Percentiles rank a stretch among this genome's conserved stretches.
These are phyloP conservation scores for Ophioderma brevispina DNA, from an alignment of 35 echinoderm and acorn worm genomes.

Conservation along the genomic window DNA sequence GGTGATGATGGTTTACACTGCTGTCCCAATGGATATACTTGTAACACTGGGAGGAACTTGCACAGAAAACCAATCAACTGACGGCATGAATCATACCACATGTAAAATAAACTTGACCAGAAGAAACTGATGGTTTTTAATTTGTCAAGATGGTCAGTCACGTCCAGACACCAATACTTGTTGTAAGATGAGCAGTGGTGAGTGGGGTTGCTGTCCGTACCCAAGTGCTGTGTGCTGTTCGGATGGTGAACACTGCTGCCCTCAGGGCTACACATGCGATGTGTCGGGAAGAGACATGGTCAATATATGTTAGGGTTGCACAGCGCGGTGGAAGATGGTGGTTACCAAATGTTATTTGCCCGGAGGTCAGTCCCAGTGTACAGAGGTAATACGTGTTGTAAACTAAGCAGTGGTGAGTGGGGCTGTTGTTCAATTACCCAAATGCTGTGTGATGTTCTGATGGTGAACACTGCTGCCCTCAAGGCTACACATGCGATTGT, in stretches of 20 bases:
- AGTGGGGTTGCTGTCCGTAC: constrained; percentile 65
- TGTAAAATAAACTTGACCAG: neutral
- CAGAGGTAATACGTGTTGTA: constrained; percentile 58
- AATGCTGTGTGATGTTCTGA: constrained; percentile 28
- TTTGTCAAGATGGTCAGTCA: too few species aligned
- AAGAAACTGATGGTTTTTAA: too few species aligned
- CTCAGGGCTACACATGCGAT: constrained; percentile 25
- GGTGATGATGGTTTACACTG: constrained; percentile 68
- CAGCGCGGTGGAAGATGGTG: neutral
- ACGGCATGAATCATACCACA: neutral
- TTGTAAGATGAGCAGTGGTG: constrained; percentile 45
- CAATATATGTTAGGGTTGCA: too few species aligned
- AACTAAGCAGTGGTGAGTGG: constrained; percentile 40
- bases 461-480: constrained; percentile 5
- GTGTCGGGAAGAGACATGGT: too few species aligned
- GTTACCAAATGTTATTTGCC: neutral
- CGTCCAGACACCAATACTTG: constrained; percentile 64
- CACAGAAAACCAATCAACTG: neutral
- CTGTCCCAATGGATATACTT: constrained; percentile 72
- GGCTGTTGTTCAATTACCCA: constrained; percentile 68
- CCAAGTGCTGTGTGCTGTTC: constrained; percentile 38
- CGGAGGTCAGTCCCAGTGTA: constrained; percentile 23
- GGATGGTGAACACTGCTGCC: constrained; percentile 17
- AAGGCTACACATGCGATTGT: constrained; percentile 9
- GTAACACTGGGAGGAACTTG: constrained; percentile 6